Evolutionary conservation across 1,140 invertebrate genomes (phyloP).

Genomic region (Bombus turneri): DNA sequence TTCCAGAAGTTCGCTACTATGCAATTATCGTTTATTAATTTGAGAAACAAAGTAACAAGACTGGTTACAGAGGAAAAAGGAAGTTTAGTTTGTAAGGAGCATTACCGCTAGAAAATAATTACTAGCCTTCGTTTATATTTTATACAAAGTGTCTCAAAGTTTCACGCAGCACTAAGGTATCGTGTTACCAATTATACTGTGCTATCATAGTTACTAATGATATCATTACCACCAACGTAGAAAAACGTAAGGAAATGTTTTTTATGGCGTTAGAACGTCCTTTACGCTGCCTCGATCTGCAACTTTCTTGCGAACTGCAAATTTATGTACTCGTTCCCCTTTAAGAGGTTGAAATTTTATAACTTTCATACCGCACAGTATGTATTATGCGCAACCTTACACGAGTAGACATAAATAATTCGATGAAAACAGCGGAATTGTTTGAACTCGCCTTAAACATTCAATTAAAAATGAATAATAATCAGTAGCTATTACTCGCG

Average conservation of each 20-base stretch:
- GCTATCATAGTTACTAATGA: conserved; percentile 65
- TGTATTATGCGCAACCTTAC: background rate
- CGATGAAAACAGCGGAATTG: background rate
- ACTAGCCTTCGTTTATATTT: conserved; percentile 62
- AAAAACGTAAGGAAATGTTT: conserved; percentile 50
- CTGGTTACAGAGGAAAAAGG: conserved; percentile 14
- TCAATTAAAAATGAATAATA: background rate
- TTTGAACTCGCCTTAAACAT: background rate
- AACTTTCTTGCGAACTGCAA: conserved; percentile 29
- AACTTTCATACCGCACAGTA: background rate
- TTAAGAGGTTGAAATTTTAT: conserved; percentile 3
- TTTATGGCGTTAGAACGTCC: conserved; percentile 18
- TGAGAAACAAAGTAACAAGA: conserved; percentile 28
- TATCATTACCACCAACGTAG: conserved; percentile 57
- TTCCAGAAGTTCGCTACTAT: background rate
- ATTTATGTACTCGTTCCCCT: conserved; percentile 22
- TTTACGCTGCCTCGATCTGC: conserved; percentile 18
- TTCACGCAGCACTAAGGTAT: conserved; percentile 57
- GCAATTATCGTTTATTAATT: conserved; percentile 27
- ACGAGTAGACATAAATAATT: background rate
- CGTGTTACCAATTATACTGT: conserved; percentile 65
- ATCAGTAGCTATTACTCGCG: background rate
- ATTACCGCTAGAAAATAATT: conserved; percentile 56
- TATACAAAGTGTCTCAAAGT: conserved; percentile 64
- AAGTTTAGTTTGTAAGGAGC: conserved; percentile 18